phyloP scores from a whole-genome alignment of 2,113 vertebrate genomes.

The Boleophthalmus pectinirostris region DNA sequence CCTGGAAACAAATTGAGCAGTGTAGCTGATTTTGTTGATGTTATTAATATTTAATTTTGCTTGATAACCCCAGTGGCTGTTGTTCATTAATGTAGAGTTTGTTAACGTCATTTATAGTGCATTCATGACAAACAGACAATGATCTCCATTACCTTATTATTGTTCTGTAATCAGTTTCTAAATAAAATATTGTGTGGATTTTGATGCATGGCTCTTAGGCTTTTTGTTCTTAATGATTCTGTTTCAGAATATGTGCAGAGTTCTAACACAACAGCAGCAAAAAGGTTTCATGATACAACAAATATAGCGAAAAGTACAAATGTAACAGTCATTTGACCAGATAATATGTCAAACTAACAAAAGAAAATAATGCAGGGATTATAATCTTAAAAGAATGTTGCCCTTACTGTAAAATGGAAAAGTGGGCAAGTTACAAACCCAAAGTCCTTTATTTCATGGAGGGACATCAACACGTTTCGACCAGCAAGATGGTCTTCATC shows the following conservation, averaged over 20 bases:
- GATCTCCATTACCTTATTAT: constrained; percentile 9
- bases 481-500: too few relatives aligned
- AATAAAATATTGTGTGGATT: background rate
- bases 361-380: background rate
- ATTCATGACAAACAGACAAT: background rate
- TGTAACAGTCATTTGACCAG: background rate
- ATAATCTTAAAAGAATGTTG: too few relatives aligned
- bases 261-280: too few relatives aligned
- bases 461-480: too few relatives aligned
- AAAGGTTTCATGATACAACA: too few relatives aligned
- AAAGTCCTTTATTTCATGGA: too few relatives aligned
- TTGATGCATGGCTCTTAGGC: background rate
- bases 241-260: background rate
- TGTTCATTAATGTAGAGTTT: constrained; percentile 18
- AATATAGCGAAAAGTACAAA: too few relatives aligned
- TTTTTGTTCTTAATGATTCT: background rate
- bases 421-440: too few relatives aligned
- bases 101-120: constrained; percentile 1
- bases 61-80: constrained; percentile 15
- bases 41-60: constrained; percentile 39
- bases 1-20: constrained; percentile 42
- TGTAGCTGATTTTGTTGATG: constrained; percentile 44
- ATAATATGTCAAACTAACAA: background rate
- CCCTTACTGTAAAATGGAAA: too few relatives aligned
- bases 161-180: background rate